Base-by-base conservation (phyloP, 2,888 invertebrate species). In the Trachelus iudaicus region DNA sequence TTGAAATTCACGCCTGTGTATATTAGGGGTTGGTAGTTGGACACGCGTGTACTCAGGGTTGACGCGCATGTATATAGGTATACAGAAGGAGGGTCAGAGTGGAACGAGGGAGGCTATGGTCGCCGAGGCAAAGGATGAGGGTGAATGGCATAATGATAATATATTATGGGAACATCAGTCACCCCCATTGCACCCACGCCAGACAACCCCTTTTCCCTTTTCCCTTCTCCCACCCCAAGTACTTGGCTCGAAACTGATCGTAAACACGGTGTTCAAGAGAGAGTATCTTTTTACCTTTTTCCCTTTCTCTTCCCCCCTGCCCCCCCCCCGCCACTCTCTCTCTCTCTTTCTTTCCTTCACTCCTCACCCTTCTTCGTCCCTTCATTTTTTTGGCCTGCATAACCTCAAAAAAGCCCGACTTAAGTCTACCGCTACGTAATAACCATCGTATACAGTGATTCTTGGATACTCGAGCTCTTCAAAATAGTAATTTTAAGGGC, bases 101-200 rank as follows among this genome's bases (percentile, higher is more conserved):
- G 56, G 56, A 56, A 56, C 9, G 56, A 56, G 56, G 56, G 56
- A 56, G 40, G 40, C 40, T 15, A 40, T 4, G 40, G 15, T 40
- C 40, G 40, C 40, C 15, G 40, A 40, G 33, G 31, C 31, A 9
- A 30, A 34, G 71, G 31, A 71, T 12, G 31, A 71, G 71, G 71
- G 71, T 71, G 71, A 34, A 71, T 71, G 71, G 71, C 34, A 71
- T 71, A 71, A 71, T 71, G 71, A 71, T 71, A 71, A 71, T 71
- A 71, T 71, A 71, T 71, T 34, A 71, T 31, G 71, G 71, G 71
- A 71, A 71, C 71, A 71, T 71, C 71, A 71, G 71, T 71, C 71
- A 71, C 71, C 71, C 56, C 71, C 33, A 23, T 34, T 71, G 71
- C 71, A 71, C 71, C 71, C 71, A 31, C 3, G 12, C 71, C 71